These are phyloP conservation scores for Hypsopygia costalis DNA, from an alignment of 2,888 invertebrate species.

Conservation along the genomic window DNA sequence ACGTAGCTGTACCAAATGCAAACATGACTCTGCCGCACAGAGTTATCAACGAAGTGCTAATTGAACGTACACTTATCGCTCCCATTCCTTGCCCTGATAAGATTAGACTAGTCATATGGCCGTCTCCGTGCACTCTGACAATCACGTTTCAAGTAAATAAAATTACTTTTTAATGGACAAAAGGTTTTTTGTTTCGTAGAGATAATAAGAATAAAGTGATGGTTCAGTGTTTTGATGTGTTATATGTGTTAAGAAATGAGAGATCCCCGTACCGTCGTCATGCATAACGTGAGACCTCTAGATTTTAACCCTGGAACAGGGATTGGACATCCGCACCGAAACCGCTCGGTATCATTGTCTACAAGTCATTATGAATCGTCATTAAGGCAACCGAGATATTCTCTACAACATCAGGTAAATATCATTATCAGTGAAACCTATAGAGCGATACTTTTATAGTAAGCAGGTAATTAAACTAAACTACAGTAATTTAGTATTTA, in stretches of 20 bases:
- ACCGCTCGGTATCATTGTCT: conserved; percentile 59
- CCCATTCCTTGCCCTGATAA: conserved; percentile 62
- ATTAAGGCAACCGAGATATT: conserved; percentile 58
- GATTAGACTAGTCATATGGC: conserved; percentile 70
- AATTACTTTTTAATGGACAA: not conserved
- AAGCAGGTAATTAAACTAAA: no score
- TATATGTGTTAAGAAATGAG: conserved; percentile 47
- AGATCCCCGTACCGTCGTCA: conserved; percentile 48
- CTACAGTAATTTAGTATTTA: no score
- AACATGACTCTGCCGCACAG: conserved; percentile 44
- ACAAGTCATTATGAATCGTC: conserved; percentile 48
- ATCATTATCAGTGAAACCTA: no score
- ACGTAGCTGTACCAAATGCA: not conserved
- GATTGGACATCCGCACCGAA: conserved; percentile 41
- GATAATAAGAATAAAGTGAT: conserved; percentile 39
- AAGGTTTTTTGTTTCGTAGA: not conserved
- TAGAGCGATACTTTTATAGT: no score
- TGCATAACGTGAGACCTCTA: conserved; percentile 53
- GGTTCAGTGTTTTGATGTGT: conserved; percentile 44
- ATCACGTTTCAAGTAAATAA: conserved; percentile 7
- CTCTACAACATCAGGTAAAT: conserved; percentile 60
- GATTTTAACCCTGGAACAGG: conserved; percentile 31
- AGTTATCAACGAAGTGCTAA: conserved; percentile 62
- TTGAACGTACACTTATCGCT: conserved; percentile 63
- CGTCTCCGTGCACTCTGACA: conserved; percentile 42